Evolutionary conservation across 1,140 invertebrate genomes (phyloP).

Genomic region (Drosophila micromelanica): DNA sequence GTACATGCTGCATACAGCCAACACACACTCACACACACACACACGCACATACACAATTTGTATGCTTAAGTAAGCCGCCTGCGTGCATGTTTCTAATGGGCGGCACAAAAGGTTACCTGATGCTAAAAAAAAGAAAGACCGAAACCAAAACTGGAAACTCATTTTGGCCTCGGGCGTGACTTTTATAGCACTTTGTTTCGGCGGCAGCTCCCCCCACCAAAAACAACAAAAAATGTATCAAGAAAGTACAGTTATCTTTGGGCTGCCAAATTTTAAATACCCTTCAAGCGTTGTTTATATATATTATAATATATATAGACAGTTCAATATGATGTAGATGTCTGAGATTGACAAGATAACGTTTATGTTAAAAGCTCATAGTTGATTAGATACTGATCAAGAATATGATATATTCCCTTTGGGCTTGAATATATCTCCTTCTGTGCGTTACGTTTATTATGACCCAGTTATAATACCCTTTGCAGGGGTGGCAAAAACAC

Average conservation of each 20-base stretch:
- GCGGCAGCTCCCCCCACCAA: constrained; percentile 14
- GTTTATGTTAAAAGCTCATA: too few species aligned
- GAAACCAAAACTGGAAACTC: constrained; percentile 72
- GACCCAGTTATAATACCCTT: not conserved
- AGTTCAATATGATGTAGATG: too few species aligned
- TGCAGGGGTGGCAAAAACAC: constrained; percentile 39
- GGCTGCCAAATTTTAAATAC: not conserved
- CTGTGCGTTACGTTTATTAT: too few species aligned
- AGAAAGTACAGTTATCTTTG: not conserved
- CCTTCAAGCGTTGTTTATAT: not conserved
- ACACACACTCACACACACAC: constrained; percentile 25
- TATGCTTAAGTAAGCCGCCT: constrained; percentile 80
- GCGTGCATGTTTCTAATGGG: constrained; percentile 82
- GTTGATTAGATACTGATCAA: not conserved
- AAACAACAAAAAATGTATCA: constrained; percentile 12
- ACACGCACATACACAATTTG: constrained; percentile 59
- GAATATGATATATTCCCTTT: too few species aligned
- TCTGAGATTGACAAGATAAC: too few species aligned
- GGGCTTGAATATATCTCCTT: too few species aligned
- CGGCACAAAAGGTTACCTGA: constrained; percentile 82
- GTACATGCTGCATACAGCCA: constrained; percentile 13
- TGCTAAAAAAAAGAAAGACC: constrained; percentile 56
- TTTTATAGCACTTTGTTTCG: constrained; percentile 78
- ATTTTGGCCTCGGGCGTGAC: constrained; percentile 78
- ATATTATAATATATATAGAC: not conserved